Conservation (phyloP, 2,797 vertebrate species). For the Lindbergichthys nudifrons region DNA sequence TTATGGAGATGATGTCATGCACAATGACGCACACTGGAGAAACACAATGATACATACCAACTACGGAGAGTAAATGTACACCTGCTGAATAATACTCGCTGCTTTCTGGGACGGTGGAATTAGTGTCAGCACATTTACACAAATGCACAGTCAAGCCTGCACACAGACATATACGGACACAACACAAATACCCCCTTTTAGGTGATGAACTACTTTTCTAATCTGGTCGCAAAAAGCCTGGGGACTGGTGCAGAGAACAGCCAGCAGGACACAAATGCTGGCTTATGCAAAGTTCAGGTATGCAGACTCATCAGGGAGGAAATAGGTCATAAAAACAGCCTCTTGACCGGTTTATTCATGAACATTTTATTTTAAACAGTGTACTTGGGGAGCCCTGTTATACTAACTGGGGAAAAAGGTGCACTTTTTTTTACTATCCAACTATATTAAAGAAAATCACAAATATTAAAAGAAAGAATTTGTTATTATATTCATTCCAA, state of each 20-base stretch:
- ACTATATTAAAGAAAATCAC: too few relatives aligned
- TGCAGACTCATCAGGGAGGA: too few relatives aligned
- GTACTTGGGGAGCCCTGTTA: too few relatives aligned
- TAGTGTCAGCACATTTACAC: constrained; percentile 15
- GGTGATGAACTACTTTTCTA: constrained; percentile 17
- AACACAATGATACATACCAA: constrained; percentile 1
- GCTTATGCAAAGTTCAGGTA: constrained; percentile 26
- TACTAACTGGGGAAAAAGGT: too few relatives aligned
- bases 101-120: constrained; percentile 15
- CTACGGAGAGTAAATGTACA: not conserved
- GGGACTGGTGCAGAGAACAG: constrained; percentile 23
- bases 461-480: too few relatives aligned
- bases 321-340: too few relatives aligned
- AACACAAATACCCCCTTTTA: constrained; percentile 11
- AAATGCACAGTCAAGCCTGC: constrained; percentile 1
- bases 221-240: constrained; percentile 33
- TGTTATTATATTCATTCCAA: too few relatives aligned
- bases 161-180: not conserved
- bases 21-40: constrained; percentile 10
- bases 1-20: constrained; percentile 25
- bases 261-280: constrained; percentile 32
- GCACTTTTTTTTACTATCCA: too few relatives aligned
- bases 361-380: too few relatives aligned
- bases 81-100: not conserved
- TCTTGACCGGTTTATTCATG: too few relatives aligned